Evolutionary conservation across 2,888 invertebrate genomes (phyloP).

Genomic region (Hofmannophila pseudospretella): DNA sequence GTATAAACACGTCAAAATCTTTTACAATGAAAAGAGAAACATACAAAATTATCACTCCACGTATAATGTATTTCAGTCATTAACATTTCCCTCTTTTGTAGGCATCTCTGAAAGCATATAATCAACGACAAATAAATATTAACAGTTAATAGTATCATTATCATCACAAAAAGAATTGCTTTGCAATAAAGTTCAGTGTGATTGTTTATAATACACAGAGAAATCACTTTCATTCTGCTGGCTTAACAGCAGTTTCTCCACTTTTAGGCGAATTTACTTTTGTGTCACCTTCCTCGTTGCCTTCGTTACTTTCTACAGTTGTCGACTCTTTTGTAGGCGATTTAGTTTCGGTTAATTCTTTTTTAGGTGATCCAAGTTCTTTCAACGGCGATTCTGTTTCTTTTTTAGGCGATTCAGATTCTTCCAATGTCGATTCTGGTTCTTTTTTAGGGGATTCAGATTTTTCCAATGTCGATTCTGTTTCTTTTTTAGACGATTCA

Average conservation of each 20-base stretch:
- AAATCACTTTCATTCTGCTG: constrained; percentile 12
- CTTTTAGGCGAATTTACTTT: no score
- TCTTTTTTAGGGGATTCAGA: neutral
- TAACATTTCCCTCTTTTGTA: constrained; percentile 3
- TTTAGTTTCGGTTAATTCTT: neutral
- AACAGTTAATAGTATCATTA: constrained; percentile 12
- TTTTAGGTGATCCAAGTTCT: neutral
- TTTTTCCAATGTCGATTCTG: no score
- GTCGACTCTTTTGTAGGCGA: neutral
- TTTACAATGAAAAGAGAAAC: constrained; percentile 10
- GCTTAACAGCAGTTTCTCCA: neutral
- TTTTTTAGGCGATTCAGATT: neutral
- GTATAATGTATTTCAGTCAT: constrained; percentile 7
- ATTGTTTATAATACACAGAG: constrained; percentile 17
- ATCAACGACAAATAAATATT: constrained; percentile 7
- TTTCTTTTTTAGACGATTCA: neutral
- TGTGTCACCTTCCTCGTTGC: constrained; percentile 1
- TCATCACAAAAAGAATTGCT: constrained; percentile 25
- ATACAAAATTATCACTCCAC: neutral
- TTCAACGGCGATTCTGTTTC: neutral
- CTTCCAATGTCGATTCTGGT: neutral
- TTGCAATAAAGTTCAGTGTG: constrained; percentile 17
- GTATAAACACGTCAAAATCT: constrained; percentile 3
- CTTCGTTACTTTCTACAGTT: neutral
- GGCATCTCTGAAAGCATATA: neutral